These are phyloP conservation scores for Pristionchus exspectatus DNA, from an alignment of 2,888 invertebrate species.

Conservation along the genomic window DNA sequence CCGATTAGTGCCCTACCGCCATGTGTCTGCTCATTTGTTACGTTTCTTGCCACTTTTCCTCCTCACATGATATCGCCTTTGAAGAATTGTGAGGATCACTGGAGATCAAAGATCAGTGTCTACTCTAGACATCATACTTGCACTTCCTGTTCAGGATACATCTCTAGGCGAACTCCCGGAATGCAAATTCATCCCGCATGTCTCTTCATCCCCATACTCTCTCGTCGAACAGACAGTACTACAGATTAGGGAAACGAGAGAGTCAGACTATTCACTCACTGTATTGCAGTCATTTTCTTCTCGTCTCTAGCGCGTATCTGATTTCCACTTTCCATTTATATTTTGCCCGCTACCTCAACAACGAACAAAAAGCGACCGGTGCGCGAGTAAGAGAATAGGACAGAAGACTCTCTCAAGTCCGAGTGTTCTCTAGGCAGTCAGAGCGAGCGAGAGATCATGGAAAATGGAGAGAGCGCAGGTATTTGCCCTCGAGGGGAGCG, in stretches of 20 bases:
- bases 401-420: not conserved
- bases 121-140: not conserved
- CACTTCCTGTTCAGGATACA: not conserved
- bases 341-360: constrained; percentile 29
- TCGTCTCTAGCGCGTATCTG: not conserved
- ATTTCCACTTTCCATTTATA: not conserved
- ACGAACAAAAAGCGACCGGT: not conserved
- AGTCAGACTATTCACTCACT: not conserved
- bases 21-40: too few relatives aligned
- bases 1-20: too few relatives aligned
- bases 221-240: not conserved
- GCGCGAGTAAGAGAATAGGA: not conserved
- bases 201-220: not conserved
- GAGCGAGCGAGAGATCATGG: not conserved
- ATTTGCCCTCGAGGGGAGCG: constrained; percentile 45
- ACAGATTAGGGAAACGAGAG: not conserved
- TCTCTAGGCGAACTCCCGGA: too few relatives aligned
- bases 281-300: not conserved
- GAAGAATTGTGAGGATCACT: not conserved
- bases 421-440: not conserved
- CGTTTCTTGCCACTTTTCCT: too few relatives aligned
- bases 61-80: not conserved
- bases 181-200: too few relatives aligned
- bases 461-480: not conserved
- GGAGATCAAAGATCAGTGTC: too few relatives aligned